Percentiles rank a stretch among this genome's conserved stretches.
phyloP scores from a whole-genome alignment of 2,888 invertebrate genomes.

The Acronicta psi region DNA sequence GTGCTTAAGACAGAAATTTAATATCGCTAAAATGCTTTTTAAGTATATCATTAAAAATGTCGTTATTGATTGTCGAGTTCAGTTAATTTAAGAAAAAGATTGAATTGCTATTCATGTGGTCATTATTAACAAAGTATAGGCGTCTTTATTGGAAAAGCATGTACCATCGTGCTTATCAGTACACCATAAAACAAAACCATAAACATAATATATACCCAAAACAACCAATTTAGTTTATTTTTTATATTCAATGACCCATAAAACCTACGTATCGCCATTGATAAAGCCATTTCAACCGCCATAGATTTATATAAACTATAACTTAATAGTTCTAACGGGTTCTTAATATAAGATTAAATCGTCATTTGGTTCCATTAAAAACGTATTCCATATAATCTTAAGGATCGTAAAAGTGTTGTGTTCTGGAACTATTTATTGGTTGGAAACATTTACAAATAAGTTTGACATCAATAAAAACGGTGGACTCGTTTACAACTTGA shows the following conservation, averaged over 20 bases:
- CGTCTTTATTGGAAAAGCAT: background rate
- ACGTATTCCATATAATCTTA: slow-evolving; percentile 58
- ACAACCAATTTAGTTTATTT: slow-evolving; percentile 30
- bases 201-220: slow-evolving; percentile 9
- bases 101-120: background rate
- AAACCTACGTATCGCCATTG: slow-evolving; percentile 36
- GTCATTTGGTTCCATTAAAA: slow-evolving; percentile 65
- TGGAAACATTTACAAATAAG: slow-evolving; percentile 74
- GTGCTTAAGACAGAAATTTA: too few relatives aligned
- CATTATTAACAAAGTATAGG: background rate
- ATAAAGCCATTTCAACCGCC: slow-evolving; percentile 50
- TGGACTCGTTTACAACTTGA: slow-evolving; percentile 72
- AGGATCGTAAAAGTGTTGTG: slow-evolving; percentile 65
- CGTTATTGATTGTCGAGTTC: too few relatives aligned
- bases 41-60: too few relatives aligned
- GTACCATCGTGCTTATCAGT: slow-evolving; percentile 13
- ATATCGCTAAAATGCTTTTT: too few relatives aligned
- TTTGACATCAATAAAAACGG: slow-evolving; percentile 72
- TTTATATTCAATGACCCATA: slow-evolving; percentile 47
- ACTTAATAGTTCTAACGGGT: slow-evolving; percentile 54
- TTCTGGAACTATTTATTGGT: slow-evolving; percentile 62
- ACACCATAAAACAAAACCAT: slow-evolving; percentile 16
- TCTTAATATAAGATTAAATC: slow-evolving; percentile 62
- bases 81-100: too few relatives aligned
- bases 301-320: slow-evolving; percentile 43